Percentiles rank a stretch among this genome's conserved stretches.
Conservation (phyloP, 2,797 vertebrate species). For the Lophotriccus pileatus region DNA sequence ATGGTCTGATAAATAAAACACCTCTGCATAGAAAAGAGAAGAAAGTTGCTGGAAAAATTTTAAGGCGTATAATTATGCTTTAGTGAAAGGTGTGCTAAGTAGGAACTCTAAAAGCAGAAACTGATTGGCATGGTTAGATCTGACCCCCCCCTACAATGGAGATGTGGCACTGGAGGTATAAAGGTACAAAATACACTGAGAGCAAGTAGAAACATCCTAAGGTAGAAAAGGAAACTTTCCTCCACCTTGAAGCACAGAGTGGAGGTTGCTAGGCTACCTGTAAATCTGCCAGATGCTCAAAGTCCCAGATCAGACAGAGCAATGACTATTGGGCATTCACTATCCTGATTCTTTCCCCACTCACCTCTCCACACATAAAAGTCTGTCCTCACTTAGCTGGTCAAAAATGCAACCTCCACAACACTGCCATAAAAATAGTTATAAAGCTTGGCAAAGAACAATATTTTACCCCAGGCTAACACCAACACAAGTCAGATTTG, state of each 20-base stretch:
- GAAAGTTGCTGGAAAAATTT: not conserved
- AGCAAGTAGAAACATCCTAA: not conserved
- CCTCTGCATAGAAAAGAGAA: not conserved
- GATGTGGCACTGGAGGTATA: rapidly evolving
- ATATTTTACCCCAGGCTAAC: not conserved
- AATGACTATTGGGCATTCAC: not conserved
- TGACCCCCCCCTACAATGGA: not conserved
- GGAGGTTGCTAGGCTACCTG: not conserved
- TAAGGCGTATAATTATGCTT: not conserved
- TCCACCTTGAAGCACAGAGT: not conserved
- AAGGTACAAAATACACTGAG: not conserved
- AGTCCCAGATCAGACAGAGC: not conserved
- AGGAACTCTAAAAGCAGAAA: not conserved
- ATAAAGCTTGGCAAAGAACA: not conserved
- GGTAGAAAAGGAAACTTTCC: not conserved
- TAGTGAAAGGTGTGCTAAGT: not conserved
- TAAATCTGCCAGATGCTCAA: not conserved
- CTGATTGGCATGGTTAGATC: not conserved
- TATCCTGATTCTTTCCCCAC: not conserved
- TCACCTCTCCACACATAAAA: not conserved
- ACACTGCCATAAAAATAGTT: not conserved
- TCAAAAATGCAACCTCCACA: not conserved
- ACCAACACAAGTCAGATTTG: not conserved
- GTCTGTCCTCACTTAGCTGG: not conserved
- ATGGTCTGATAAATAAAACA: slow-evolving; percentile 19